These are phyloP conservation scores for Deilephila porcellus DNA, from an alignment of 2,888 invertebrate species.

Conservation along the genomic window DNA sequence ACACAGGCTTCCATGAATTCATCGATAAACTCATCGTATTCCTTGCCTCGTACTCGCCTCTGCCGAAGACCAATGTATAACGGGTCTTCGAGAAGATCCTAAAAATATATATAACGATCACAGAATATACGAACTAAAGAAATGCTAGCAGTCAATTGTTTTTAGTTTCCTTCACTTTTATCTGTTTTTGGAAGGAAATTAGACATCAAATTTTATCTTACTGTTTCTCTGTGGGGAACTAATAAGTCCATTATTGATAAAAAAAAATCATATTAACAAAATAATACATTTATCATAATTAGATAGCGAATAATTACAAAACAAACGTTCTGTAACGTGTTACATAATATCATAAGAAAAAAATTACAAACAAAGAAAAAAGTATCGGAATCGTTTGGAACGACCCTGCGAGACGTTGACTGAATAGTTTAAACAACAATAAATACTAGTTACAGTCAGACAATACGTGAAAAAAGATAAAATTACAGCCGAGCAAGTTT, in stretches of 20 bases:
- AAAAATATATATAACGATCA: constrained; percentile 47
- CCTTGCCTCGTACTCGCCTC: constrained; percentile 91
- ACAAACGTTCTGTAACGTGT: too few species aligned
- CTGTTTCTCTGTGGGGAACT: too few species aligned
- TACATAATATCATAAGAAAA: not conserved
- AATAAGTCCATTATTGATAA: too few species aligned
- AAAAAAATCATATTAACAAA: too few species aligned
- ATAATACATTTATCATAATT: too few species aligned
- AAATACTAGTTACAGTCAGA: constrained; percentile 9
- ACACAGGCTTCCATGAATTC: constrained; percentile 99
- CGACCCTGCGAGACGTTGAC: not conserved
- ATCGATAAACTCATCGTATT: constrained; percentile 97
- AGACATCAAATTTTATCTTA: too few species aligned
- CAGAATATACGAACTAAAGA: too few species aligned
- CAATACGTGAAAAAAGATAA: not conserved
- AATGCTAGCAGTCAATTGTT: not conserved
- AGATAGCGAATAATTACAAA: too few species aligned
- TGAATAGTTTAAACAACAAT: not conserved
- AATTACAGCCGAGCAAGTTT: not conserved
- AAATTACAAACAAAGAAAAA: not conserved
- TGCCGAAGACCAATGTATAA: constrained; percentile 97
- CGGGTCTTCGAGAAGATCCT: constrained; percentile 95
- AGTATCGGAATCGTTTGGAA: not conserved
- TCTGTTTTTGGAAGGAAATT: not conserved
- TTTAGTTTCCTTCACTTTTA: not conserved